phyloP scores from a whole-genome alignment of 2,797 vertebrate species.

The Acomys russatus region DNA sequence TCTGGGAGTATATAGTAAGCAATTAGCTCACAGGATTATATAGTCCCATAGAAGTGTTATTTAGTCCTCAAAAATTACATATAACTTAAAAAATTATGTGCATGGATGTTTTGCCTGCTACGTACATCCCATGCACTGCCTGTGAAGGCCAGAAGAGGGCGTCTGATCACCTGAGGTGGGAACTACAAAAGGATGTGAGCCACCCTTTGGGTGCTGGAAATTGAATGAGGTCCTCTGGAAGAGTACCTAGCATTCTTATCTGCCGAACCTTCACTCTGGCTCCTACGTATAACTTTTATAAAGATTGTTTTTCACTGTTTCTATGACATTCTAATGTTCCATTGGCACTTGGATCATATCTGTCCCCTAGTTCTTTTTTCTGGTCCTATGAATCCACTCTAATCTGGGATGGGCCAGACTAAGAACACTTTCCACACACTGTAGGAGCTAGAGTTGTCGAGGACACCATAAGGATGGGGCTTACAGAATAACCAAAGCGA shows the following conservation, averaged over 20 bases:
- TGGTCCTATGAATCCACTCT: background rate
- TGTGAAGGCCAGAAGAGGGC: background rate
- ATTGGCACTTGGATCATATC: background rate
- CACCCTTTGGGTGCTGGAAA: background rate
- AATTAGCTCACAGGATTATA: background rate
- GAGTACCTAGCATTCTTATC: background rate
- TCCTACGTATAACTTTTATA: background rate
- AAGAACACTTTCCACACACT: background rate
- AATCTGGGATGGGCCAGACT: background rate
- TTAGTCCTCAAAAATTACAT: background rate
- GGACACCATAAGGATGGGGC: background rate
- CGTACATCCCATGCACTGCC: background rate
- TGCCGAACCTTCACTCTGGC: background rate
- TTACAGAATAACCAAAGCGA: background rate
- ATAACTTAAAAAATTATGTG: background rate
- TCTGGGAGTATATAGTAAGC: background rate
- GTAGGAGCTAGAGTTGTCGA: background rate
- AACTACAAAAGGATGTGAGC: background rate
- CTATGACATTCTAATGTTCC: background rate
- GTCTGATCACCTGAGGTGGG: background rate
- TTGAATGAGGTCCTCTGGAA: background rate
- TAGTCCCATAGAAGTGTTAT: background rate
- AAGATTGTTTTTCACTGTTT: background rate
- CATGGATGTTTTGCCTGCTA: background rate
- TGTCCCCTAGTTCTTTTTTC: background rate